These are phyloP conservation scores for Medauroidea extradentata DNA, from an alignment of 1,140 invertebrate species.

Conservation along the genomic window DNA sequence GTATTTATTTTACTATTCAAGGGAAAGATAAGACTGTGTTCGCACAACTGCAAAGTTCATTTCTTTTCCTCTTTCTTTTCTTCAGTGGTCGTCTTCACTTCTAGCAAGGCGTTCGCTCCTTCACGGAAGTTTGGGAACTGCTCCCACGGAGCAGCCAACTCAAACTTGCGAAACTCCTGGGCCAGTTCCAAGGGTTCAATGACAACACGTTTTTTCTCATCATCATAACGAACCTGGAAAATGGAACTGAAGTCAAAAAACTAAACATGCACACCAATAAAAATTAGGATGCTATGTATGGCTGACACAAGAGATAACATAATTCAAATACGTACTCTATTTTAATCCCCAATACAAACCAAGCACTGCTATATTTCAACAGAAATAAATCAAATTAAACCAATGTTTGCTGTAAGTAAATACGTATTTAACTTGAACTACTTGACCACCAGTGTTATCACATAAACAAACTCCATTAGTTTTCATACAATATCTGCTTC, in stretches of 20 bases:
- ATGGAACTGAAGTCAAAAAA: conserved; percentile 12
- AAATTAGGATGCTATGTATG: too few species aligned
- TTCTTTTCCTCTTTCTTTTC: too few species aligned
- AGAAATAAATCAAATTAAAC: background rate
- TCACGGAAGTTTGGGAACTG: conserved; percentile 86
- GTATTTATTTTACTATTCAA: too few species aligned
- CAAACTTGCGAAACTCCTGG: conserved; percentile 98
- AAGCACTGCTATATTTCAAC: background rate
- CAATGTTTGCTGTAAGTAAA: background rate
- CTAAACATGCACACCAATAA: background rate
- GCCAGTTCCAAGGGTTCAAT: conserved; percentile 93
- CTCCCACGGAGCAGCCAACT: conserved; percentile 95
- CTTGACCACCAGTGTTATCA: too few species aligned
- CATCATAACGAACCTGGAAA: conserved; percentile 86
- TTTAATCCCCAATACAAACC: background rate
- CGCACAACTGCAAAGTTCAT: too few species aligned
- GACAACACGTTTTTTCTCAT: conserved; percentile 92
- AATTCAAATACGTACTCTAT: background rate
- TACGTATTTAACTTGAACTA: too few species aligned
- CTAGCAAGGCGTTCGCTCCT: conserved; percentile 50
- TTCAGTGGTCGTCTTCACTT: conserved; percentile 43
- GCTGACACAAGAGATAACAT: background rate
- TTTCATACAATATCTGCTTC: too few species aligned
- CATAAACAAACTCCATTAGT: too few species aligned
- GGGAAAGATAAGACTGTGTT: too few species aligned